Evolutionary conservation across 2,113 vertebrate genomes (phyloP).

Genomic region (Corvus hawaiiensis): DNA sequence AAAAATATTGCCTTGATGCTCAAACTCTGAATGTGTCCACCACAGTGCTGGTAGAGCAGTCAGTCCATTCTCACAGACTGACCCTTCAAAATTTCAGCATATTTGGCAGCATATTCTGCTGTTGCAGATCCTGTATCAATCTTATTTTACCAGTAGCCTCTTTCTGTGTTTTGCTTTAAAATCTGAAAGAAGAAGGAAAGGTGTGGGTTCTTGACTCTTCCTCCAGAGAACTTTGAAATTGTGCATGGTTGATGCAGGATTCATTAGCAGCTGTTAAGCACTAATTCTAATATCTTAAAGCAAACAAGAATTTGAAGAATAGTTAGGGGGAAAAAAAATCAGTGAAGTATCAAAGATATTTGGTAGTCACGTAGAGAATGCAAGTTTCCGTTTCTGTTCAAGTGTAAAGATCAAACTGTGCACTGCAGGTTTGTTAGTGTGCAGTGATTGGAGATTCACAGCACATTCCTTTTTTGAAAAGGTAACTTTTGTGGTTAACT

Average conservation of each 20-base stretch:
- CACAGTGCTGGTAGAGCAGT: neutral
- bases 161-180: neutral
- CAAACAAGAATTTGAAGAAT: neutral
- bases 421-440: neutral
- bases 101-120: neutral
- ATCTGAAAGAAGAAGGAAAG: neutral
- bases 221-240: neutral
- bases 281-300: neutral
- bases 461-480: accelerated
- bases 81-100: neutral
- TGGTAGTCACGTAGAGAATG: neutral
- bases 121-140: accelerated
- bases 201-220: neutral
- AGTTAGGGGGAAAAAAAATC: neutral
- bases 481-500: neutral
- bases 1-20: neutral
- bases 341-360: neutral
- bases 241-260: neutral
- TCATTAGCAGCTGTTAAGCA: neutral
- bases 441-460: neutral
- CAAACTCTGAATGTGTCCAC: neutral
- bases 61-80: neutral
- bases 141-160: neutral
- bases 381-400: neutral
- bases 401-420: neutral